These are phyloP conservation scores for Apeira syringaria DNA, from an alignment of 2,888 invertebrate genomes.

Conservation along the genomic window DNA sequence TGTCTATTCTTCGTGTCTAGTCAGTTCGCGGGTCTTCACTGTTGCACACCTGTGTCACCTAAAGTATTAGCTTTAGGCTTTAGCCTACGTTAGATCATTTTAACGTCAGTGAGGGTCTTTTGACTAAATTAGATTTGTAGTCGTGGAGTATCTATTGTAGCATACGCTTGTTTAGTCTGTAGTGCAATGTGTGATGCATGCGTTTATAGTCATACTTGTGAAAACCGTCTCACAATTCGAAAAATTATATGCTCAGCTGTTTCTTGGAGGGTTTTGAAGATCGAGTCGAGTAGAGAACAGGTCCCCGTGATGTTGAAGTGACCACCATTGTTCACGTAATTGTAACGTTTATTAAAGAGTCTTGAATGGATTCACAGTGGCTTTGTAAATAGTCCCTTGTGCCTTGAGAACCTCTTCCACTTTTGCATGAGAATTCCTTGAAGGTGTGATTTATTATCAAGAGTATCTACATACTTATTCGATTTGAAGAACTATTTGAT, in stretches of 20 bases:
- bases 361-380: slow-evolving; percentile 12
- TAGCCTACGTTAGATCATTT: too few species aligned
- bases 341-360: slow-evolving; percentile 11
- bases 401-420: background rate
- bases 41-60: slow-evolving; percentile 51
- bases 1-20: slow-evolving; percentile 60
- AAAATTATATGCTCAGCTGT: background rate
- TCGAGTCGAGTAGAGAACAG: slow-evolving; percentile 9
- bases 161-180: slow-evolving; percentile 32
- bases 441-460: slow-evolving; percentile 4
- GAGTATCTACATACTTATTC: background rate
- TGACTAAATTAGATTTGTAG: background rate
- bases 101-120: too few species aligned
- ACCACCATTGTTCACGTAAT: slow-evolving; percentile 12
- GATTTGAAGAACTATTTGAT: background rate
- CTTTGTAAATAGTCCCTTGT: slow-evolving; percentile 4
- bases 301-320: slow-evolving; percentile 8
- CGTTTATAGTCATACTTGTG: slow-evolving; percentile 34
- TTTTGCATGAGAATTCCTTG: slow-evolving; percentile 10
- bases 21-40: slow-evolving; percentile 45
- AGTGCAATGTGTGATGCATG: slow-evolving; percentile 53
- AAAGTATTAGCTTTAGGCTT: slow-evolving; percentile 6
- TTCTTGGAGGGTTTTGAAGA: slow-evolving; percentile 1
- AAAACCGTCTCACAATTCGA: slow-evolving; percentile 32
- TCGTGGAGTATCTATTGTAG: slow-evolving; percentile 24